Evolutionary conservation across 2,888 invertebrate species (phyloP).

Genomic region (Unio pictorum): DNA sequence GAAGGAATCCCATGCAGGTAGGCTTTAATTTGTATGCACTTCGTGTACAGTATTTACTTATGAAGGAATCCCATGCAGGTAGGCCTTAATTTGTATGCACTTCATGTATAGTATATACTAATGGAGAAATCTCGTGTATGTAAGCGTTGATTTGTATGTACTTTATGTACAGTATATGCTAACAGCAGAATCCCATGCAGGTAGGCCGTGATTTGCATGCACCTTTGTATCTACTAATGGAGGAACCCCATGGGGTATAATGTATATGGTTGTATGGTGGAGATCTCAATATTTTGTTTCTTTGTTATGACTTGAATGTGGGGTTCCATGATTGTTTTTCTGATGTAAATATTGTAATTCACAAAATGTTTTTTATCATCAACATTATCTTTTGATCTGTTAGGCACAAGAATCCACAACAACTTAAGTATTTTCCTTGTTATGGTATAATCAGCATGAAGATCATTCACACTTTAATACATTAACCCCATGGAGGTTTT

Average conservation of each 20-base stretch:
- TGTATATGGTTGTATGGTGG: no score
- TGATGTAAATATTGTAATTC: no score
- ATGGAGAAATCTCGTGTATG: constrained; percentile 60
- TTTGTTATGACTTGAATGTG: no score
- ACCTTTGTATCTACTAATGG: constrained; percentile 63
- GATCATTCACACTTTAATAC: no score
- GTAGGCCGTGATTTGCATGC: constrained; percentile 21
- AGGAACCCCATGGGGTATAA: neutral
- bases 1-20: constrained; percentile 52
- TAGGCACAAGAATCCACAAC: no score
- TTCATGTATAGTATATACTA: constrained; percentile 52
- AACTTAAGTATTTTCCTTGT: no score
- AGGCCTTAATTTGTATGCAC: neutral
- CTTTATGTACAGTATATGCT: constrained; percentile 53
- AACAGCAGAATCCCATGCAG: constrained; percentile 69
- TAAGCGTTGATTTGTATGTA: neutral
- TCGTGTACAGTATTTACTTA: constrained; percentile 59
- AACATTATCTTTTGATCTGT: no score
- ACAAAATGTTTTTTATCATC: no score
- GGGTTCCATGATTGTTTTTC: no score
- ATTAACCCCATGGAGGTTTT: no score
- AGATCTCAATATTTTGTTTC: no score
- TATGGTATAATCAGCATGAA: no score
- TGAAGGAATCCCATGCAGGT: constrained; percentile 69
- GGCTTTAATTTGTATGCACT: neutral